phyloP scores from a whole-genome alignment of 2,888 invertebrate species.

The Quadroppia sp. region DNA sequence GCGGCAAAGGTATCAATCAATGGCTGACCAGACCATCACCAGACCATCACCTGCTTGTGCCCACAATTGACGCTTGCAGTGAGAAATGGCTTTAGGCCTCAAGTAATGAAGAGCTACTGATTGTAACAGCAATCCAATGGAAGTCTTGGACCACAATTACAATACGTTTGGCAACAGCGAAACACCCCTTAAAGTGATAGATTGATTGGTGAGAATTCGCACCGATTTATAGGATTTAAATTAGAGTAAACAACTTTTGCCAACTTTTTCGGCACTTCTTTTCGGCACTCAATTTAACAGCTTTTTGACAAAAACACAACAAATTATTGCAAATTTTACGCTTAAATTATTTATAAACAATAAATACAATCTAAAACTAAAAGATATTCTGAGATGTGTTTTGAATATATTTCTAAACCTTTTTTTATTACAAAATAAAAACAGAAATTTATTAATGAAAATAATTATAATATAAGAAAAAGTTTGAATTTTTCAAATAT shows the following conservation, averaged over 20 bases:
- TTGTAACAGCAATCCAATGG: conserved; percentile 2
- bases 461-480: too few relatives aligned
- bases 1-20: not conserved
- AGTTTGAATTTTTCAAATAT: too few relatives aligned
- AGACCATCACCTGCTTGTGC: conserved; percentile 20
- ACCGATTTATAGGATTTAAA: conserved; percentile 13
- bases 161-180: conserved; percentile 16
- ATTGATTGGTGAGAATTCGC: not conserved
- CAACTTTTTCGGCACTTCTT: too few relatives aligned
- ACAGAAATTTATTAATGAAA: too few relatives aligned
- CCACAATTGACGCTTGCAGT: conserved; percentile 20
- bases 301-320: too few relatives aligned
- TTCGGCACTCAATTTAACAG: too few relatives aligned
- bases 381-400: too few relatives aligned
- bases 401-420: too few relatives aligned
- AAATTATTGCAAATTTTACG: too few relatives aligned
- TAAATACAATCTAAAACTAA: too few relatives aligned
- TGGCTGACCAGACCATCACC: conserved; percentile 16
- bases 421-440: too few relatives aligned
- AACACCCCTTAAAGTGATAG: conserved; percentile 27
- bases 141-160: conserved; percentile 19
- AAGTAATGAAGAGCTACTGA: conserved; percentile 2
- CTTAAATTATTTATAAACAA: too few relatives aligned
- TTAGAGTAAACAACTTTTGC: conserved; percentile 1
- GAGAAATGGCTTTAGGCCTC: not conserved